Base-by-base conservation (phyloP, 2,888 invertebrate genomes). In the Aphodius sticticus region DNA sequence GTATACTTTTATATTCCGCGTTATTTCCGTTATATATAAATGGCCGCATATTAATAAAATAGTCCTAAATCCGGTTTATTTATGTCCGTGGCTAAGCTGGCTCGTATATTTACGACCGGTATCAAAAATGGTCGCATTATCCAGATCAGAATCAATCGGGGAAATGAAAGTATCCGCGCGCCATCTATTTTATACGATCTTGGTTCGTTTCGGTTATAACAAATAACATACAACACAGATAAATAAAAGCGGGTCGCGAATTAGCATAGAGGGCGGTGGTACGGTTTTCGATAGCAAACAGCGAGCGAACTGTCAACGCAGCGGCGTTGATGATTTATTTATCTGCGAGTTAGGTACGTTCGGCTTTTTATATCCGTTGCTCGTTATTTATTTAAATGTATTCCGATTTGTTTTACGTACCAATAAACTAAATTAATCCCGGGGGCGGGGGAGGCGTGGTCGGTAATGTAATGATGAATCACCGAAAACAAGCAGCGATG, bases 321-420 rank as follows among this genome's bases (percentile, higher is more conserved):
- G 53, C 53, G 12, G 53, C 53, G 37, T 74, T 16, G 37, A 74
- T 26, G 74, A 74, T 74, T 74, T 74, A 74, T 26, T 35, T 74
- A 74, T 16, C 15, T 7, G 36, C 35, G 37, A 3, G 26, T 26
- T 26, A 26, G n/a, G 15, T n/a, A 74, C 74, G 35, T 74, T 74
- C 37, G 15, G 35, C 15, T 6, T 35, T 74, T 74, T 74, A 74
- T 15, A 26, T 74, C 7, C n/a, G 35, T 26, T 2, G 14, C 35
- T 74, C 74, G 74, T 74, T 74, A 74, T 74, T 74, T 74, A 74
- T 74, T 74, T 74, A 74, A 74, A 74, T 74, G 37, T 74, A 74
- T 74, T 74, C 74, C 4, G 16, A 74, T 74, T 74, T 74, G 37
- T 26, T 36, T 74, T 74, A 35, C 74, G n/a, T 74, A 74, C 37